Evolutionary conservation across 2,888 invertebrate genomes (phyloP), one percentile per base, ranked within the genome.

Genomic region (Cancer borealis): DNA sequence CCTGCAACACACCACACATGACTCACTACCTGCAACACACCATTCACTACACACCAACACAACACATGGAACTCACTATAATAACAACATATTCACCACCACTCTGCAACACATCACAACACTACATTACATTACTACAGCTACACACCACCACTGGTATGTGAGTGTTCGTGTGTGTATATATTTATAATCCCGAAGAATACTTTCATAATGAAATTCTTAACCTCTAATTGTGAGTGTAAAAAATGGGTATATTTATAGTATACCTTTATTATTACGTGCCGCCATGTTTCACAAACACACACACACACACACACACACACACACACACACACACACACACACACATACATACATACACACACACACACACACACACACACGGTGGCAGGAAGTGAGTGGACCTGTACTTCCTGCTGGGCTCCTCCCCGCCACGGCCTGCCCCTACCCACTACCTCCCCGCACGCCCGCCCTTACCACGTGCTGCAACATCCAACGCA

Each of bases 1-100:
- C 73, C 94, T 95, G 93, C 90, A 94, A 94, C 84, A 39, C 39
- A 39, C 30, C 66, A 73, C 73, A 21, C 26, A 26, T 73, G 73
- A 73, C 73, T 73, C 26, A 73, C 39, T 84, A 39, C 84, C 39
- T 39, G 84, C 84, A 84, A 30, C 84, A 84, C 84, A 17, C 12
- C 49, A 49, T 26, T 54, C 89, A 89, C 49, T 49, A n/a, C 21
- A 54, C 89, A 89, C n/a, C n/a, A 26, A 46, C 45, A 49, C 47
- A 79, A 5, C 46, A 89, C 89, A 21, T 14, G 17, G 2, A 3
- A 14, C 39, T 30, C 47, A 26, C 14, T 39, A 39, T 39, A 39
- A 39, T 39, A 39, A 1, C 39, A 39, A 39, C 26, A 89, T 49
- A 5, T 10, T 47, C 49, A 49, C 26, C 73, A 21, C 89, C 89